Evolutionary conservation across 2,113 vertebrate genomes (phyloP).

Genomic region (Sterna hirundo): DNA sequence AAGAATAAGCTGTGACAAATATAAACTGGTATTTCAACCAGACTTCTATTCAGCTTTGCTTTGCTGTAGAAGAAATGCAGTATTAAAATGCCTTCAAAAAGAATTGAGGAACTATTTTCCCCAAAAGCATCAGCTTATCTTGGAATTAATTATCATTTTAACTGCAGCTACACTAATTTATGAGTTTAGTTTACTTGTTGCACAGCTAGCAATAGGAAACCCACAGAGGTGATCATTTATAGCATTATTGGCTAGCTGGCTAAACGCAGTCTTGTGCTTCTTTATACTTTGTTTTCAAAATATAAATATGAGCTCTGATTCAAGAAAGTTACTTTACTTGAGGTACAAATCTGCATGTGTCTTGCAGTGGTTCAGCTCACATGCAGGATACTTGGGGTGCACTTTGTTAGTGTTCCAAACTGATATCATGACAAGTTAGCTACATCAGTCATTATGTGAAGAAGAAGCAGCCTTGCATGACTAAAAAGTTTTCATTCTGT

Average conservation of each 20-base stretch:
- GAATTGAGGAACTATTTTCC: not conserved
- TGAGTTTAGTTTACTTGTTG: not conserved
- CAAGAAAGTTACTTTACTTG: not conserved
- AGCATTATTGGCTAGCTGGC: not conserved
- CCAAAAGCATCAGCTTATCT: not conserved
- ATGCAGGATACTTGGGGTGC: not conserved
- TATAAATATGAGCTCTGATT: not conserved
- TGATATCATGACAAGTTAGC: not conserved
- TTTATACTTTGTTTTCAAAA: not conserved
- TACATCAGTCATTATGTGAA: constrained; percentile 4
- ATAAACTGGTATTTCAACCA: not conserved
- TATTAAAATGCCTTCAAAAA: not conserved
- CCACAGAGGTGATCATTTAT: not conserved
- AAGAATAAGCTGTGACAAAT: not conserved
- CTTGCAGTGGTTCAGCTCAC: not conserved
- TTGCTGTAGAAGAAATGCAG: not conserved
- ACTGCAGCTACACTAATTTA: not conserved
- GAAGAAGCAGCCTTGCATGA: constrained; percentile 28
- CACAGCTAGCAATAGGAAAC: not conserved
- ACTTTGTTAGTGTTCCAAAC: not conserved
- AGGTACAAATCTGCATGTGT: not conserved
- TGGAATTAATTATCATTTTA: not conserved
- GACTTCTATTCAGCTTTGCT: not conserved
- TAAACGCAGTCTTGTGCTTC: not conserved
- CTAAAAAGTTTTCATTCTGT: constrained; percentile 39